Evolutionary conservation across 2,113 vertebrate species (phyloP), one percentile per base, ranked within the genome.

Genomic region (Theristicus caerulescens): DNA sequence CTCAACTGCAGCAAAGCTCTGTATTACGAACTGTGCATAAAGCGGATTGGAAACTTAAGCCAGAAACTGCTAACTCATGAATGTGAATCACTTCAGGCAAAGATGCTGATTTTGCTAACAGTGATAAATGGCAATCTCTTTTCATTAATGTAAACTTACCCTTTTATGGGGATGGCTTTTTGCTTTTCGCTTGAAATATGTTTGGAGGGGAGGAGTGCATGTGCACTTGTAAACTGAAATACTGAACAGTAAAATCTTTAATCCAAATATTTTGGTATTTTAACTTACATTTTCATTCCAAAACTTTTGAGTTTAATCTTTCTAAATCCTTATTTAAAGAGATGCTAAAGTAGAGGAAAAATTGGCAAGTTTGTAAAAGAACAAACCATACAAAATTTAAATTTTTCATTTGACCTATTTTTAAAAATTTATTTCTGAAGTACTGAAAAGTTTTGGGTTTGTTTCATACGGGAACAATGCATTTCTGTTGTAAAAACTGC

Each of bases 1-100:
- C 19, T 64, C 18, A 32, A n/a, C 70, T 76, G 59, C 69, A 47
- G 61, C 74, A 85, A 10, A 62, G 47, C 78, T 76, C 29, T 21
- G 0, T 14, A 3, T 17, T 59, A 46, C 59, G 10, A 47, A 55
- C 13, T 19, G 16, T 7, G 13, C 6, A 0, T 40, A 34, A 36
- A 32, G 16, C 0, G 5, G 58, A 1, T 59, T 24, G 54, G 80
- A 73, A 91, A 9, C 17, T 70, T 58, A 16, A 26, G 44, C 11
- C 58, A 16, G 66, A 52, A 76, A 27, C 31, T 80, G 79, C 42
- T 1, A 4, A 13, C 71, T 72, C 74, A 52, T 10, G 74, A 51
- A 19, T 5, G 44, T 27, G 40, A 66, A 61, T 71, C 34, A 5
- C 76, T 52, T 42, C 31, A 46, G 82, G 84, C 86, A 81, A 36